Percentiles rank a stretch among this genome's conserved stretches.
phyloP scores from a whole-genome alignment of 1,140 invertebrate species.

The Heliothis subflexa region DNA sequence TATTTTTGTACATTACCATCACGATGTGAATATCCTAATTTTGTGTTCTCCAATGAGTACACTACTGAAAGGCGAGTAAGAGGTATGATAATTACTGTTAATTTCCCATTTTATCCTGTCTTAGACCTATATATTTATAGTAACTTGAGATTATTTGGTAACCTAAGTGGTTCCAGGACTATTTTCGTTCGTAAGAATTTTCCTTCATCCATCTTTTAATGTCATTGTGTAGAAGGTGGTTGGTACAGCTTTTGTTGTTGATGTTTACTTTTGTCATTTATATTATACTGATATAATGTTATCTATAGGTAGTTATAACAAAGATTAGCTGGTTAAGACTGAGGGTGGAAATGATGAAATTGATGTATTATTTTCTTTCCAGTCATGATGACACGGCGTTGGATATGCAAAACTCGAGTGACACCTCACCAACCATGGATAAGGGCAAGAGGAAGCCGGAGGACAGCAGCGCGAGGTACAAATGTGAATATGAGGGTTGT shows the following conservation, averaged over 20 bases:
- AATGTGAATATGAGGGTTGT: conserved; percentile 96
- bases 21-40: conserved; percentile 82
- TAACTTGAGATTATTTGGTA: conserved; percentile 2
- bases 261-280: conserved; percentile 7
- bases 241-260: not conserved
- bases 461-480: conserved; percentile 86
- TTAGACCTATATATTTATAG: not conserved
- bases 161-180: conserved; percentile 32
- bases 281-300: not conserved
- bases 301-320: not conserved
- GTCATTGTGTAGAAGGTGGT: not conserved
- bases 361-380: conserved; percentile 34
- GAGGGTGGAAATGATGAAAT: not conserved
- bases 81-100: conserved; percentile 60
- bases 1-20: conserved; percentile 86
- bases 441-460: conserved; percentile 69
- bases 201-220: not conserved
- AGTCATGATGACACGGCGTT: conserved; percentile 67
- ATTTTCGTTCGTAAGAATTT: conserved; percentile 6
- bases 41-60: conserved; percentile 77
- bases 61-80: conserved; percentile 68
- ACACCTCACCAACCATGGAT: conserved; percentile 63
- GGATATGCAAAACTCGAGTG: conserved; percentile 58
- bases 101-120: not conserved
- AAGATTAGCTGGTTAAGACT: too few species aligned